These are phyloP conservation scores for Polyodon spathula DNA, from an alignment of 2,113 vertebrate genomes.

Conservation along the genomic window DNA sequence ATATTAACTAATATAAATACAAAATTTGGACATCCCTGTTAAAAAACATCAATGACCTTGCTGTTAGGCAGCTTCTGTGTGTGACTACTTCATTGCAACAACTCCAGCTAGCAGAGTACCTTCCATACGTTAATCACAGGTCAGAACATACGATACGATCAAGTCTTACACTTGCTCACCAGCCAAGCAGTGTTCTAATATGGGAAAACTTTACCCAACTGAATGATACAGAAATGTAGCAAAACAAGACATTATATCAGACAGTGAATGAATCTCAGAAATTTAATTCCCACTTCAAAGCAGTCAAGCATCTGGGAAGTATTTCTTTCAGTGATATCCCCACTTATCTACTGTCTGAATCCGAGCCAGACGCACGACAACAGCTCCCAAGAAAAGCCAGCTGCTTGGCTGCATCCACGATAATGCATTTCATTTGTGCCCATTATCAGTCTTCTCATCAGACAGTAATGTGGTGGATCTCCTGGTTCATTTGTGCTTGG, in stretches of 20 bases:
- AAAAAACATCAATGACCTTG: too few relatives aligned
- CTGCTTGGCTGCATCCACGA: background rate
- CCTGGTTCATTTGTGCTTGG: background rate
- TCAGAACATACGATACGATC: too few relatives aligned
- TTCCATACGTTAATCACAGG: too few relatives aligned
- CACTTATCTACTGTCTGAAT: background rate
- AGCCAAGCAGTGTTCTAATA: background rate
- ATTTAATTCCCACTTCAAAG: conserved; percentile 7
- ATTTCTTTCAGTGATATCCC: conserved; percentile 1
- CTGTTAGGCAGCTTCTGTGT: too few relatives aligned
- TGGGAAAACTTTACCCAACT: background rate
- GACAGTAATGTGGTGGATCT: background rate
- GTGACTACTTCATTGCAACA: too few relatives aligned
- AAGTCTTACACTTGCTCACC: background rate
- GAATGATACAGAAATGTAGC: background rate
- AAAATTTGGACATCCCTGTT: too few relatives aligned
- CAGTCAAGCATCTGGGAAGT: conserved; percentile 10
- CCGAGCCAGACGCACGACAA: background rate
- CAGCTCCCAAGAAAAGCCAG: background rate
- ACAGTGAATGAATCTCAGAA: background rate
- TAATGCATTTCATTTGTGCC: background rate
- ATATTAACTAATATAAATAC: too few relatives aligned
- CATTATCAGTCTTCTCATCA: background rate
- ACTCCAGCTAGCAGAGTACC: too few relatives aligned
- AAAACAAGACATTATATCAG: background rate